Evolutionary conservation across 2,888 invertebrate species (phyloP).

Genomic region (Hirtodrosophila duncani): DNA sequence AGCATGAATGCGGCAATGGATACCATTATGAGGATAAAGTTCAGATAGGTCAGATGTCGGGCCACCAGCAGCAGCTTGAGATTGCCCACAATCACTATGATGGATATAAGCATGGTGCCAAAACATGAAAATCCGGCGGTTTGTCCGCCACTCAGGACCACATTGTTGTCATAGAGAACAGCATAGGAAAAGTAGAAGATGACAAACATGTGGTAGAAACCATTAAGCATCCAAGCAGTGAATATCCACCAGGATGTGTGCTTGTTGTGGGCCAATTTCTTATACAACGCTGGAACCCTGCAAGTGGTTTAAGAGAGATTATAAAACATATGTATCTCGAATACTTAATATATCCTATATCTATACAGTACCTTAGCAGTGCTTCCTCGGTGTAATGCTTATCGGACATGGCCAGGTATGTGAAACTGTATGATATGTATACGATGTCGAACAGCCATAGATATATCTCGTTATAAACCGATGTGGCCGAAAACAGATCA

Average conservation of each 20-base stretch:
- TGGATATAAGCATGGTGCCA: conserved; percentile 81
- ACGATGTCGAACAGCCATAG: conserved; percentile 86
- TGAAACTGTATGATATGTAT: conserved; percentile 86
- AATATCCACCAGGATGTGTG: conserved; percentile 82
- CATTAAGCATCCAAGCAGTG: conserved; percentile 81
- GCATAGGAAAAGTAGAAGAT: conserved; percentile 80
- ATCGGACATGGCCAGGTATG: conserved; percentile 86
- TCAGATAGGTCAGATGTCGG: conserved; percentile 80
- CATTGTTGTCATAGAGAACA: conserved; percentile 77
- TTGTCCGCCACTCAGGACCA: conserved; percentile 79
- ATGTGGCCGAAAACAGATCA: conserved; percentile 81
- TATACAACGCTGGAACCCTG: conserved; percentile 84
- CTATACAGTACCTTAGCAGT: conserved; percentile 78
- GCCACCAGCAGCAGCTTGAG: conserved; percentile 82
- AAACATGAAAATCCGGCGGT: conserved; percentile 80
- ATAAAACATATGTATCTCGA: neutral
- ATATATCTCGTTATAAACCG: conserved; percentile 85
- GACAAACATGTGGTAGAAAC: conserved; percentile 82
- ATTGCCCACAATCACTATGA: conserved; percentile 80
- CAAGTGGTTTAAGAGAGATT: conserved; percentile 58
- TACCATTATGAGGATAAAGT: conserved; percentile 79
- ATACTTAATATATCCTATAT: neutral
- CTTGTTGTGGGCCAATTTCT: conserved; percentile 81
- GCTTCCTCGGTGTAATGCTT: conserved; percentile 82
- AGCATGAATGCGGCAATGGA: conserved; percentile 80